phyloP scores from a whole-genome alignment of 2,113 vertebrate genomes.

The Myrmecophaga tridactyla region DNA sequence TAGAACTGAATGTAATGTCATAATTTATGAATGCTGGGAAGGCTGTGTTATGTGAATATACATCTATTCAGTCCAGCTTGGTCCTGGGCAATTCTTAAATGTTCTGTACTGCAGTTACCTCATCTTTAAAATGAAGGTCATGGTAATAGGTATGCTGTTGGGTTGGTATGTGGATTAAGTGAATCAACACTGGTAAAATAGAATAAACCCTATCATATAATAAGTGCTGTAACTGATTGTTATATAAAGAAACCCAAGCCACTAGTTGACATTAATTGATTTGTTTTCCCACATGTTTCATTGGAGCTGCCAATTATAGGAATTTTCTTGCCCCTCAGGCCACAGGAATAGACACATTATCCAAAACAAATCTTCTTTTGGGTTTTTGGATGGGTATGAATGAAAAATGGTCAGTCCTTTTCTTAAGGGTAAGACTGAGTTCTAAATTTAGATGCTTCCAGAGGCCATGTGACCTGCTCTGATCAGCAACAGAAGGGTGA shows the following conservation, averaged over 20 bases:
- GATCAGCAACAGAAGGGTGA: not conserved
- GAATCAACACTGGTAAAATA: not conserved
- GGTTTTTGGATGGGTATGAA: not conserved
- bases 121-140: not conserved
- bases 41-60: accelerated
- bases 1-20: accelerated
- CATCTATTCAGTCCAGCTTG: not conserved
- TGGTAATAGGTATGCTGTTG: not conserved
- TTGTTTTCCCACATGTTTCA: not conserved
- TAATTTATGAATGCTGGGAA: not conserved
- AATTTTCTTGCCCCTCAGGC: not conserved
- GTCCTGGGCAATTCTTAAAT: not conserved
- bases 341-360: not conserved
- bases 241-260: not conserved
- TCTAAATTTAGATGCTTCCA: not conserved
- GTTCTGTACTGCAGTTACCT: not conserved
- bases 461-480: not conserved
- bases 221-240: not conserved
- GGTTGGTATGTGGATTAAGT: not conserved
- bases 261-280: not conserved
- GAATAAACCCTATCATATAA: not conserved
- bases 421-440: not conserved
- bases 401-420: not conserved
- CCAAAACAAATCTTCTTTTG: not conserved
- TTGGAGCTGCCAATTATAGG: accelerated